Percentiles rank a stretch among this genome's conserved stretches.
phyloP scores from a whole-genome alignment of 2,888 invertebrate species.

The Osedax frankpressi region DNA sequence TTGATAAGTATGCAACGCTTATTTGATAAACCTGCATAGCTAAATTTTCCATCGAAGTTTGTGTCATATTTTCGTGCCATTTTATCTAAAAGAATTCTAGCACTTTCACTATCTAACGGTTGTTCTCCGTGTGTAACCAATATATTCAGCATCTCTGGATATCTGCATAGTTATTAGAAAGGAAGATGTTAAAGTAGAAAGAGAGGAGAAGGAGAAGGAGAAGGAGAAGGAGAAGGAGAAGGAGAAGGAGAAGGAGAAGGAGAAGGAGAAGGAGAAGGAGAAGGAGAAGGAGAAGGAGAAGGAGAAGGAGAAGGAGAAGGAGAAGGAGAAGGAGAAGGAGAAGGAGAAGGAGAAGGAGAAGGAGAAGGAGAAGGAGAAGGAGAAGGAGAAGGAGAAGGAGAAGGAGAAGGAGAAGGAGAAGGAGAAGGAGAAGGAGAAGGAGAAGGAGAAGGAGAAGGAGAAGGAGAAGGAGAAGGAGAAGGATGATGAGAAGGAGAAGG shows the following conservation, averaged over 20 bases:
- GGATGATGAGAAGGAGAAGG: neutral
- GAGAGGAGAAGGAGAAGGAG: neutral
- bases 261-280: neutral
- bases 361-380: conserved; percentile 10
- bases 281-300: neutral
- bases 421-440: conserved; percentile 15
- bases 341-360: neutral
- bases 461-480: conserved; percentile 7
- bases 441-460: conserved; percentile 14
- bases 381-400: conserved; percentile 21
- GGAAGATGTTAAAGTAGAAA: neutral
- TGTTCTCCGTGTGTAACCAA: too few relatives aligned
- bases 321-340: neutral
- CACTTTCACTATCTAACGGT: too few relatives aligned
- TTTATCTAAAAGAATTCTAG: too few relatives aligned
- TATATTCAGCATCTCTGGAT: too few relatives aligned
- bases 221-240: neutral
- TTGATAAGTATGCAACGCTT: too few relatives aligned
- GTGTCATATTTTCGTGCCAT: too few relatives aligned
- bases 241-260: neutral
- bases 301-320: neutral
- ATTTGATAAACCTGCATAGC: too few relatives aligned
- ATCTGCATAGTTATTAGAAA: too few relatives aligned
- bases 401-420: conserved; percentile 16
- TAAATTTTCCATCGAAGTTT: too few relatives aligned